Evolutionary conservation across 2,888 invertebrate species (phyloP), one percentile per base, ranked within the genome.

Genomic region (Furcula furcula): DNA sequence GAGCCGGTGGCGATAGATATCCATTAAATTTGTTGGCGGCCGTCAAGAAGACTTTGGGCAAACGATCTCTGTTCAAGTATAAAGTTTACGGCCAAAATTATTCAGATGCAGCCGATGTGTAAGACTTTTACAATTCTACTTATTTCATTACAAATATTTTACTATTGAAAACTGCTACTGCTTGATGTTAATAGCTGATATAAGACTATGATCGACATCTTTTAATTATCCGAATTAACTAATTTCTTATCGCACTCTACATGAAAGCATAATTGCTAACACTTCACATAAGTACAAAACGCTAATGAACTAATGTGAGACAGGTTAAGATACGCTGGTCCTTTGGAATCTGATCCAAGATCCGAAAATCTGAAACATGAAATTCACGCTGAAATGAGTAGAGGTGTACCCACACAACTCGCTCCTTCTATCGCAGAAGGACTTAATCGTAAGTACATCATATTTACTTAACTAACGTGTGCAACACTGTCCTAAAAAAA

Each of bases 1-100:
- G 75, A 6, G 64, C 54, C 10, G 81, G 70, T n/a, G 83, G 83
- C 2, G 59, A 59, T 1, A 57, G 74, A 49, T 83, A 79, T 46
- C 53, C 67, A 1, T 34, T 72, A 28, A 64, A 69, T 31, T 75
- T 76, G 19, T 53, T 81, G 26, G 43, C 70, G 7, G 61, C 70
- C 0, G 60, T 76, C 0, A 68, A 65, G 26, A 60, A 71, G 5
- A 65, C 80, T 7, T 31, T 80, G 7, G 83, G 81, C 1, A 26
- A 29, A 1, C 64, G 55, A 45, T 55, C 60, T 1, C 61, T 83
- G 4, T 81, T 51, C 36, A 75, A 80, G 44, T 62, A 73, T 29
- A 76, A 79, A 46, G 26, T 54, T 3, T 78, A 62, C 28, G 68
- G 65, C 1, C 73, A 80, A 55, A 71, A 62, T 0, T 80, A 78